phyloP scores from a whole-genome alignment of 1,140 invertebrate genomes.

The Drosophila persimilis region DNA sequence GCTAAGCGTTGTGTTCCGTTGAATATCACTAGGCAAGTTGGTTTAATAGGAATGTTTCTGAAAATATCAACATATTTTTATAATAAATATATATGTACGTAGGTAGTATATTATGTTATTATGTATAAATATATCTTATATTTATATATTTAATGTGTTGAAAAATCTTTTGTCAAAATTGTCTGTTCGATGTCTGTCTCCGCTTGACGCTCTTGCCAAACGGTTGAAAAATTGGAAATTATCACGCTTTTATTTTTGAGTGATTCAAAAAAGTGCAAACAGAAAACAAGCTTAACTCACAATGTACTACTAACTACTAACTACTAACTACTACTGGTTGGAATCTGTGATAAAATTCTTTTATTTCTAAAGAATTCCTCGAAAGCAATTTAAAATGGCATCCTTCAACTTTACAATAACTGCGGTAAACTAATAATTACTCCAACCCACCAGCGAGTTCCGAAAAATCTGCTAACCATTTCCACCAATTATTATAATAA shows the following conservation, averaged over 20 bases:
- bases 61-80: too few species aligned
- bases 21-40: not conserved
- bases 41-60: not conserved
- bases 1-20: too few species aligned
- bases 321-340: too few species aligned
- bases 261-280: not conserved
- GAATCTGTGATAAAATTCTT: too few species aligned
- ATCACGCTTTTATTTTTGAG: slow-evolving; percentile 10
- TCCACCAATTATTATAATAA: too few species aligned
- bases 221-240: slow-evolving; percentile 33
- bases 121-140: slow-evolving; percentile 25
- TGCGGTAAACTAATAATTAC: slow-evolving; percentile 18
- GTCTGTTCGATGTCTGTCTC: slow-evolving; percentile 47
- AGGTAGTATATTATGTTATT: slow-evolving; percentile 11
- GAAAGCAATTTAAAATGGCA: slow-evolving; percentile 33
- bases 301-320: too few species aligned
- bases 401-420: slow-evolving; percentile 41
- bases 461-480: too few species aligned
- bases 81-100: slow-evolving; percentile 2
- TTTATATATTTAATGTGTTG: slow-evolving; percentile 44
- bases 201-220: slow-evolving; percentile 48
- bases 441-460: too few species aligned
- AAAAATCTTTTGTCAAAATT: slow-evolving; percentile 47
- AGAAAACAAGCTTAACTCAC: not conserved
- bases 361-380: too few species aligned